phyloP scores from a whole-genome alignment of 2,888 invertebrate species.

The Bimastos eiseni region DNA sequence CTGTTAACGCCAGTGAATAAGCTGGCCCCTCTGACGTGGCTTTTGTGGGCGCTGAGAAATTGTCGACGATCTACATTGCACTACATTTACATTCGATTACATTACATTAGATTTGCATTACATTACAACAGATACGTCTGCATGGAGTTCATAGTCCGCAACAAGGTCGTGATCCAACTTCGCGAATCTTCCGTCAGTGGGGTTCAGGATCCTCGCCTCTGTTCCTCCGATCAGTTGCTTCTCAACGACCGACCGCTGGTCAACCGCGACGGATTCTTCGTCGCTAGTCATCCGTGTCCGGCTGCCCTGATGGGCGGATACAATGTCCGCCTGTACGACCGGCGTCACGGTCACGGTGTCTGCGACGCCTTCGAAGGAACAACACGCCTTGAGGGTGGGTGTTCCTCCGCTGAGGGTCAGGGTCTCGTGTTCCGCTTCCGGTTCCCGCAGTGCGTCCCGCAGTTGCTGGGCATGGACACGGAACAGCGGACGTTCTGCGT shows the following conservation, averaged over 20 bases:
- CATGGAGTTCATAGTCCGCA: conserved; percentile 31
- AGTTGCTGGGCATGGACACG: background rate
- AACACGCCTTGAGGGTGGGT: conserved; percentile 9
- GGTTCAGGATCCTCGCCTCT: conserved; percentile 31
- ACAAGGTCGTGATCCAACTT: conserved; percentile 32
- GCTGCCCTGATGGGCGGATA: conserved; percentile 17
- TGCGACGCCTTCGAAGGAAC: conserved; percentile 28
- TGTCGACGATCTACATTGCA: too few species aligned
- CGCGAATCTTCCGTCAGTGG: conserved; percentile 14
- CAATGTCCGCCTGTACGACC: conserved; percentile 25
- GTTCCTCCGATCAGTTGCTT: conserved; percentile 20
- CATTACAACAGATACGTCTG: conserved; percentile 18
- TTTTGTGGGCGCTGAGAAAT: too few species aligned
- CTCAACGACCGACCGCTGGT: conserved; percentile 30
- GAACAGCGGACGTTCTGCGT: conserved; percentile 20
- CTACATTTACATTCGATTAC: too few species aligned
- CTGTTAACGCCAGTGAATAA: too few species aligned
- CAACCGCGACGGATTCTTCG: conserved; percentile 14
- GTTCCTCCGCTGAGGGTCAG: background rate
- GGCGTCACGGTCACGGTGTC: conserved; percentile 8
- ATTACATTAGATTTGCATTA: too few species aligned
- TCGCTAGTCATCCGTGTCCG: background rate
- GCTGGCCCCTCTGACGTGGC: too few species aligned
- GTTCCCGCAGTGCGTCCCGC: conserved; percentile 22
- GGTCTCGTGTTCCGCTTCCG: conserved; percentile 22